Evolutionary conservation across 2,797 vertebrate species (phyloP).

Genomic region (Pangasius sanitwongsei): DNA sequence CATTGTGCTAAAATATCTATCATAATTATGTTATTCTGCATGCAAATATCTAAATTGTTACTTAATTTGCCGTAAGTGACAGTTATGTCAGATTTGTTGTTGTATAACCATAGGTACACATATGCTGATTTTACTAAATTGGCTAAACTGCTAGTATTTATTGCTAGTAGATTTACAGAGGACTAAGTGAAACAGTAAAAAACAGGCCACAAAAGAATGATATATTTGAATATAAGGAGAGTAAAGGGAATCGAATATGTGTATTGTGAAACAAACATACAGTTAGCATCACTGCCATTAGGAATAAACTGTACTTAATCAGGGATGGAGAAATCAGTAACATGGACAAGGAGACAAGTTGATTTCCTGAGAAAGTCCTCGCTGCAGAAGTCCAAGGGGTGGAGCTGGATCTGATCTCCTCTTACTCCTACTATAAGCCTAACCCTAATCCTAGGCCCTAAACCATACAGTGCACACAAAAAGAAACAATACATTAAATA

Average conservation of each 20-base stretch:
- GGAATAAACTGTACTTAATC: not conserved
- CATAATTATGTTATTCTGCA: too few species aligned
- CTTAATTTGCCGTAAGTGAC: too few species aligned
- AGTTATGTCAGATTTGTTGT: too few species aligned
- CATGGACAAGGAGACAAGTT: not conserved
- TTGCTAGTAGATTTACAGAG: not conserved
- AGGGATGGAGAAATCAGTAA: not conserved
- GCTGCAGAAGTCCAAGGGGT: not conserved
- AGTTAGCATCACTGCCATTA: not conserved
- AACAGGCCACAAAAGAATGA: not conserved
- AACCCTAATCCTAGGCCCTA: too few species aligned
- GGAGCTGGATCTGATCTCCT: not conserved
- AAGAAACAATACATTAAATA: too few species aligned
- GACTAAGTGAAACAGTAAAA: not conserved
- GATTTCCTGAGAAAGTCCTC: not conserved
- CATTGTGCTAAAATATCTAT: too few species aligned
- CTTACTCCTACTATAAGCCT: too few species aligned
- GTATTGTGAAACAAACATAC: not conserved
- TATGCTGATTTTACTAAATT: not conserved
- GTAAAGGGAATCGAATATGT: not conserved
- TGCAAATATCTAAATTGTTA: too few species aligned
- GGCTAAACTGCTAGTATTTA: not conserved
- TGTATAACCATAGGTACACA: not conserved
- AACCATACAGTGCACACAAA: too few species aligned
- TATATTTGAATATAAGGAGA: not conserved